Percentiles rank a stretch among this genome's conserved stretches.
Conservation (phyloP, 2,113 vertebrate genomes). For the Sinocyclocheilus maitianheensis region DNA sequence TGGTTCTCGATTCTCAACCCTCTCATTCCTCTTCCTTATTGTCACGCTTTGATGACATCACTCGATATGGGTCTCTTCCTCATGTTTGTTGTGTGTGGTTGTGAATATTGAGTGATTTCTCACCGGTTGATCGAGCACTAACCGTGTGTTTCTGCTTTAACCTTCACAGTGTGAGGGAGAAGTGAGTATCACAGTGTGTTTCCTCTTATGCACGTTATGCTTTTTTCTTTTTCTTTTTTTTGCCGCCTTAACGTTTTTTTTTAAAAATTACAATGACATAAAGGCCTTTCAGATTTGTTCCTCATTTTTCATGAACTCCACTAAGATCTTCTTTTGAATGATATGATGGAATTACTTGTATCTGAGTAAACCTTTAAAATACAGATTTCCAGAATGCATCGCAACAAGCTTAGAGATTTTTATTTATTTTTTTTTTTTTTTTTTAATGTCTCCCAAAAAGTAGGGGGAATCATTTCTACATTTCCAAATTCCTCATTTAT, state of each 20-base stretch:
- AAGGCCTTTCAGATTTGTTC: background rate
- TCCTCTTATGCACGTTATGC: background rate
- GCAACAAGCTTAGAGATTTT: background rate
- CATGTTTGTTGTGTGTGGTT: background rate
- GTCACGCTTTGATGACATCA: background rate
- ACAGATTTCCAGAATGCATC: background rate
- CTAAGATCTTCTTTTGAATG: background rate
- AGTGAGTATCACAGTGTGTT: conserved; percentile 85
- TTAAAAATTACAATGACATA: background rate
- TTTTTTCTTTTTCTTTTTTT: background rate
- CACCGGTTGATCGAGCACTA: conserved; percentile 47
- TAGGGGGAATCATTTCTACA: background rate
- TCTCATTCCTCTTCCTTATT: background rate
- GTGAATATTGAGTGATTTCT: background rate
- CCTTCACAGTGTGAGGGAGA: conserved; percentile 92
- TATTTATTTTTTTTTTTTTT: too few relatives aligned
- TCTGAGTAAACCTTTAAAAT: background rate
- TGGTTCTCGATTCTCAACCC: background rate
- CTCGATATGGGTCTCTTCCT: background rate
- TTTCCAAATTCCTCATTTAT: background rate
- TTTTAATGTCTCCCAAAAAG: background rate
- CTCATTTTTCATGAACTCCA: conserved; percentile 1
- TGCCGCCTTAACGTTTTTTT: background rate
- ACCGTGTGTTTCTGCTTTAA: conserved; percentile 74
- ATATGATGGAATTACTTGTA: background rate